Evolutionary conservation across 2,888 invertebrate species (phyloP), one percentile per base, ranked within the genome.

Genomic region (Eupithecia dodoneata): DNA sequence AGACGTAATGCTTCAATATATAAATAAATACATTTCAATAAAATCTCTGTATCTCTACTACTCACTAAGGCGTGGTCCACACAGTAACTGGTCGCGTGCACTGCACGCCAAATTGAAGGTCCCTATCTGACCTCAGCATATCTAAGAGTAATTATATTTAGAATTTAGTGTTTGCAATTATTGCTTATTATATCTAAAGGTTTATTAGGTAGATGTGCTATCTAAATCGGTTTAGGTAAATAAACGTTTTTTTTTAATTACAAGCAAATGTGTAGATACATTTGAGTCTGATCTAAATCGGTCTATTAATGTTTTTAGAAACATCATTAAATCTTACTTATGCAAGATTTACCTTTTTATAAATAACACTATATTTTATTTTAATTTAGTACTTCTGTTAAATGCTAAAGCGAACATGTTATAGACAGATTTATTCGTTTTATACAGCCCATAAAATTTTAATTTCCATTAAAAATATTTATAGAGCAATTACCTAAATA

Each of bases 51-150:
- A 10, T 7, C 10, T 41, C 3, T n/a, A 10, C 69, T 81, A 78
- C 76, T 81, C 77, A 76, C 47, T 78, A 77, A 79, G 80, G 81
- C 77, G 82, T 78, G 81, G 81, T 76, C n/a, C 79, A 81, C 79
- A 80, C 76, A 76, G 76, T 71, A 4, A 49, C n/a, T n/a, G 10
- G 73, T 71, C 80, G 81, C 81, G 79, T 79, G 81, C 73, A 72
- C 69, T 67, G 80, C 73, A 65, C 55, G 74, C 76, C 49, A 76
- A 81, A 74, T 72, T 67, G 80, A 82, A 82, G 83, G 83, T 82
- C 81, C 76, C 30, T 45, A 67, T 15, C 42, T 81, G 83, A 79
- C 83, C 83, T 81, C 79, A 81, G 72, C 72, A 74, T 79, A 73
- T 75, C 73, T 72, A 66, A 66, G 18, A 42, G 9, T 45, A n/a